Evolutionary conservation across 1,140 invertebrate species (phyloP), one percentile per base, ranked within the genome.

Genomic region (Drosophila miranda): DNA sequence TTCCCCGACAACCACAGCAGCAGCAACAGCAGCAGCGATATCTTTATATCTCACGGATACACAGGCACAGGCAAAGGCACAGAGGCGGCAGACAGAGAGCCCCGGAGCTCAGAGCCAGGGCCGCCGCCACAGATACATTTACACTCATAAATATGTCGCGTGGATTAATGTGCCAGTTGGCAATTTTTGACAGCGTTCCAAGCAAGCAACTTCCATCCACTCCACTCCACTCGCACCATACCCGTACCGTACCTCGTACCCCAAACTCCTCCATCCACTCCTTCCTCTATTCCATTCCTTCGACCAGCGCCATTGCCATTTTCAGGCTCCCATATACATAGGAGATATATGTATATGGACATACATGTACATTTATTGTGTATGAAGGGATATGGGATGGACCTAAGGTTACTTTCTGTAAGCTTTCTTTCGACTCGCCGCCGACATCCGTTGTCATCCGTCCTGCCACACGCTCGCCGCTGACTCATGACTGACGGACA

Each of bases 91-190:
- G 23, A 19, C 19, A 19, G 19, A 19, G 19, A 19, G 19, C 19
- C 19, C 19, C 19, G 19, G 19, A 23, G 13, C 23, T 26, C 4
- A 26, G 23, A 26, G 42, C 26, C 38, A 38, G 11, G 16, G 13
- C 45, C 19, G 21, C 51, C 50, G 43, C 42, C 44, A 34, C 48
- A 78, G 38, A 57, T 58, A 84, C 64, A 77, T 66, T 77, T 68
- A 81, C 82, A 78, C 79, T 82, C 82, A 82, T 87, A 87, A 87
- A 87, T 88, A 87, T 87, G 82, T 87, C 82, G 82, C 78, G 78
- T 72, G 82, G 82, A 87, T 87, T 87, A 87, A 87, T 87, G 82
- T 87, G 82, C 82, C 82, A 81, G 82, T 87, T 87, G 82, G 82
- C 83, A 76, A 82, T 78, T 73, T 82, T 64, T 87, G 82, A 88